Percentiles rank a stretch among this genome's conserved stretches.
phyloP scores from a whole-genome alignment of 1,140 invertebrate genomes.

The Maconellicoccus hirsutus region DNA sequence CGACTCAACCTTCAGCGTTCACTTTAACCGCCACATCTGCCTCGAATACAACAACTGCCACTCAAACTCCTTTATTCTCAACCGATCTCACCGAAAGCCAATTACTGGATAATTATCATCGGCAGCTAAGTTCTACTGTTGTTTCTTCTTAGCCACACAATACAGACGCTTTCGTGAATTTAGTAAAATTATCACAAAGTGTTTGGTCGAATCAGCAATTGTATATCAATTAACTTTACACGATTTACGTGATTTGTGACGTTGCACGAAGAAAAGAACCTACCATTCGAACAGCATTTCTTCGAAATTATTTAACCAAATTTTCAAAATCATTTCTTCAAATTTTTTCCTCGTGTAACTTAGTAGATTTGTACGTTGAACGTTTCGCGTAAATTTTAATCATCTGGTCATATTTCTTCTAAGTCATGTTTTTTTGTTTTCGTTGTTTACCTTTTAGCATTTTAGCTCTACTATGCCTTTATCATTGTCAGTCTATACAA shows the following conservation, averaged over 20 bases:
- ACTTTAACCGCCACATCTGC: not conserved
- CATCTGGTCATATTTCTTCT: not conserved
- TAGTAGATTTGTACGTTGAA: too few species aligned
- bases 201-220: constrained; percentile 3
- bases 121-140: not conserved
- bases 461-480: too few species aligned
- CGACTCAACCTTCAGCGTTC: not conserved
- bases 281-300: too few species aligned
- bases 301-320: too few species aligned
- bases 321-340: too few species aligned
- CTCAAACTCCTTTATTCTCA: not conserved
- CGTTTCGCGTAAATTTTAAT: too few species aligned
- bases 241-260: too few species aligned
- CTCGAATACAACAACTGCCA: not conserved
- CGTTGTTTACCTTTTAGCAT: too few species aligned
- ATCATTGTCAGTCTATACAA: too few species aligned
- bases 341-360: too few species aligned
- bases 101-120: not conserved
- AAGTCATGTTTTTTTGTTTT: constrained; percentile 9
- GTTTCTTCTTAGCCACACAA: constrained; percentile 13
- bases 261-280: too few species aligned
- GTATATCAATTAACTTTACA: not conserved
- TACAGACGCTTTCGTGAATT: not conserved
- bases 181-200: not conserved
- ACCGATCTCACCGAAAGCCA: not conserved